Evolutionary conservation across 2,113 vertebrate species (phyloP).

Genomic region (Mustela lutreola): DNA sequence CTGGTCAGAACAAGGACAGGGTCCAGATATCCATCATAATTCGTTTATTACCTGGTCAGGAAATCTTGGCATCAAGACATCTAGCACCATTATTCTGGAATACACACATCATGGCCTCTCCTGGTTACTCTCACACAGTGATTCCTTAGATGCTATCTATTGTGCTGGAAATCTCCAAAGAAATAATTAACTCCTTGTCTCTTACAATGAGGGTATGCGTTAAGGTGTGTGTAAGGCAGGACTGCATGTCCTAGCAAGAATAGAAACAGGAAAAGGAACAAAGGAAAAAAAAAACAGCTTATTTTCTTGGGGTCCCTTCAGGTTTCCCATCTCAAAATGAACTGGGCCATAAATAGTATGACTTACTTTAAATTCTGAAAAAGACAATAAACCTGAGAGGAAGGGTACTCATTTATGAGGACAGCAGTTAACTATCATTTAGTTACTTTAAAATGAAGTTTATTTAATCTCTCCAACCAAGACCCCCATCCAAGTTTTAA

Average conservation of each 20-base stretch:
- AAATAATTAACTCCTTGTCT: not conserved
- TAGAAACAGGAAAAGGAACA: not conserved
- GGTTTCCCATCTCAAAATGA: not conserved
- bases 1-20: not conserved
- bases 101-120: not conserved
- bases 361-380: slow-evolving; percentile 2
- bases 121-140: not conserved
- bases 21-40: not conserved
- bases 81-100: not conserved
- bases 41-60: not conserved
- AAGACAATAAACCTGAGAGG: not conserved
- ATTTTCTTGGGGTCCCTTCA: not conserved
- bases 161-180: not conserved
- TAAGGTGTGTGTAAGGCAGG: not conserved
- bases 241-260: not conserved
- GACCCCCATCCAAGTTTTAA: not conserved
- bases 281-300: not conserved
- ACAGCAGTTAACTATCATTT: not conserved
- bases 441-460: no score
- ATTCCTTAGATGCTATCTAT: not conserved
- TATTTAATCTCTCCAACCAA: not conserved
- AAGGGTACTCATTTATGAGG: not conserved
- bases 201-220: not conserved
- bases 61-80: not conserved
- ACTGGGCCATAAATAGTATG: not conserved